Base-by-base conservation (phyloP, 2,888 invertebrate species). In the Acanthoscelides obtectus region DNA sequence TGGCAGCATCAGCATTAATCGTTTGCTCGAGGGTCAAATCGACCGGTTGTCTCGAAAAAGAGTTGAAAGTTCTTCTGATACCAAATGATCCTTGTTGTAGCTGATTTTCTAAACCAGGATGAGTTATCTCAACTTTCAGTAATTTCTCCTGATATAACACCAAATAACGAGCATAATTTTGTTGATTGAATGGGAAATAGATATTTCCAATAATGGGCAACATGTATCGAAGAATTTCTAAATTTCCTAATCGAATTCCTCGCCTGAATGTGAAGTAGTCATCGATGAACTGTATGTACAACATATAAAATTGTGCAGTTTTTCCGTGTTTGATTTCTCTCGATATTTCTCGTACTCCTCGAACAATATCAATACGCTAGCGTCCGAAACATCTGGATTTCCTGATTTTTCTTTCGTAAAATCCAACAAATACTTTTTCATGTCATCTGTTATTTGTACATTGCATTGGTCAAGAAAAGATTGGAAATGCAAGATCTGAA, bases 1-100 rank as follows among this genome's bases (percentile, higher is more conserved):
- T 71, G 12, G 65, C 71, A 2, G 69, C 77, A 75, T 80, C 76
- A 67, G 76, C 77, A 72, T 80, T 80, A n/a, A 79, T 78, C 22
- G 79, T 81, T 70, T 77, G 75, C 70, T 81, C 80, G 19, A 82
- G 71, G 68, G 69, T 71, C 25, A 71, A 69, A 22, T 71, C 71
- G 20, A 71, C 69, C 8, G 71, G 71, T 0, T 1, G 19, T 21
- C 71, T 65, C 5, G 69, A 69, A 22, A 71, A 69, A 45, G 25
- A 66, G 69, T 69, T 64, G 5, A 1, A 6, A 45, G 71, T 71
- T 69, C 71, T 25, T 65, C 22, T 69, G 2, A 69, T 69, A 22
- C 69, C 63, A n/a, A 69, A 5, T 25, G 22, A 22, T 69, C 45
- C 69, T 6, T 63, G 19, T 69, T 63, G 12, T 3, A 63, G 20